Evolutionary conservation across 1,140 invertebrate genomes (phyloP).

Genomic region (Nymphalis io): DNA sequence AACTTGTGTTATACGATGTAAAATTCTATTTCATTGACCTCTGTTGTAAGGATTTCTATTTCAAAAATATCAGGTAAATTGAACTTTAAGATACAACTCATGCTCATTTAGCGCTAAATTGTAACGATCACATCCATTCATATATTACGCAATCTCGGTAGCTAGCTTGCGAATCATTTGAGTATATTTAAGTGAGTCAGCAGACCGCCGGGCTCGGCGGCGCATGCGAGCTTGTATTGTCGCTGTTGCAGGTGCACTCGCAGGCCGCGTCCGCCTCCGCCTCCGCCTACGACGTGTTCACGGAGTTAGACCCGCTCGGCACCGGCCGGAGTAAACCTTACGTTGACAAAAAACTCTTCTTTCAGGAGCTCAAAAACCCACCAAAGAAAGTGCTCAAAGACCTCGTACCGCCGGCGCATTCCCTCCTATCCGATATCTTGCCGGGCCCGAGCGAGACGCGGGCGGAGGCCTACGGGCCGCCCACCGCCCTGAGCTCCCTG

Average conservation of each 20-base stretch:
- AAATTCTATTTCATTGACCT: conserved; percentile 6
- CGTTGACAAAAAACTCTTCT: conserved; percentile 97
- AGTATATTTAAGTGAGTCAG: no score
- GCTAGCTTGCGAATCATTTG: not conserved
- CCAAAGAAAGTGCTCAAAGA: conserved; percentile 95
- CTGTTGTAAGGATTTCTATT: conserved; percentile 7
- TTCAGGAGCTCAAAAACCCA: conserved; percentile 95
- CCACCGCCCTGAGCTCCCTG: conserved; percentile 75
- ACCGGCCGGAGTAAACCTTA: conserved; percentile 94
- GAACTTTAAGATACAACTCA: conserved; percentile 1
- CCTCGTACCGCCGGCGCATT: conserved; percentile 80
- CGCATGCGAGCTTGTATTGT: not conserved
- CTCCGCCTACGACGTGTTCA: conserved; percentile 89
- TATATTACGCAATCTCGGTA: not conserved
- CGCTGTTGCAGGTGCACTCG: conserved; percentile 69
- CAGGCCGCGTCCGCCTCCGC: conserved; percentile 47
- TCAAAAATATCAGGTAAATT: conserved; percentile 1
- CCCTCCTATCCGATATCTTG: conserved; percentile 64
- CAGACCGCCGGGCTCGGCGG: no score
- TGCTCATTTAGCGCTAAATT: not conserved
- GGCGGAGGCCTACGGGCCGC: conserved; percentile 61
- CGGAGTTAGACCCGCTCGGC: conserved; percentile 94
- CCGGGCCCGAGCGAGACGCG: conserved; percentile 37
- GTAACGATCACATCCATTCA: not conserved
- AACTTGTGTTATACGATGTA: not conserved